Evolutionary conservation across 2,888 invertebrate species (phyloP), one percentile per base, ranked within the genome.

Genomic region (Chrysolina americana): DNA sequence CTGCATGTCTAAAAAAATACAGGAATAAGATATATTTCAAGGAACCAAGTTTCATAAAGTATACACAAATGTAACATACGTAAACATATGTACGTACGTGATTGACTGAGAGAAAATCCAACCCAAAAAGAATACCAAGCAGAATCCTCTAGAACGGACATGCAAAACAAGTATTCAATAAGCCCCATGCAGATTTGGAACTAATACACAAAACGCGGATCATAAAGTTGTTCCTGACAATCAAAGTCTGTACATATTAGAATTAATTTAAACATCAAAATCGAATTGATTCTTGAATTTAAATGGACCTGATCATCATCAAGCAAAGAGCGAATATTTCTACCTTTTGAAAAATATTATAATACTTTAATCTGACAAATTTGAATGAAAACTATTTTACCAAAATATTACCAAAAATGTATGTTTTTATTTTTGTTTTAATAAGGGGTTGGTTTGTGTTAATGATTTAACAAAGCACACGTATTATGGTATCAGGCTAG

Each of bases 41-140:
- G 76, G 75, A 77, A 78, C 75, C 78, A 77, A 77, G 74, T 76
- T 70, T 76, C 72, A 50, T 74, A 73, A 76, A 64, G 71, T 77
- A 75, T 77, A 76, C 73, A 79, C 72, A 78, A 74, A 59, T 69
- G 53, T 68, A 41, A 71, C 70, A 73, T 68, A 76, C 62, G 73
- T 68, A 68, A 41, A 44, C 64, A 68, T 63, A 53, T 71, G 68
- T 74, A 72, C 69, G 50, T 74, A 70, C 36, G 72, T 66, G 72
- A 70, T 64, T 77, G 79, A 74, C 77, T 77, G 76, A 76, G 76
- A 75, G 53, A 75, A 70, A 79, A 79, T 85, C 87, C 86, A 86
- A 88, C 88, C 88, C 88, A 88, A 88, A 88, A 87, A 87, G 87
- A 87, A 81, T 81, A 77, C 80, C 79, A 65, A 78, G 71, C 48